Percentiles rank a stretch among this genome's conserved stretches.
These are phyloP conservation scores for Drosophila koepferae DNA, from an alignment of 2,888 invertebrate species.

Conservation along the genomic window DNA sequence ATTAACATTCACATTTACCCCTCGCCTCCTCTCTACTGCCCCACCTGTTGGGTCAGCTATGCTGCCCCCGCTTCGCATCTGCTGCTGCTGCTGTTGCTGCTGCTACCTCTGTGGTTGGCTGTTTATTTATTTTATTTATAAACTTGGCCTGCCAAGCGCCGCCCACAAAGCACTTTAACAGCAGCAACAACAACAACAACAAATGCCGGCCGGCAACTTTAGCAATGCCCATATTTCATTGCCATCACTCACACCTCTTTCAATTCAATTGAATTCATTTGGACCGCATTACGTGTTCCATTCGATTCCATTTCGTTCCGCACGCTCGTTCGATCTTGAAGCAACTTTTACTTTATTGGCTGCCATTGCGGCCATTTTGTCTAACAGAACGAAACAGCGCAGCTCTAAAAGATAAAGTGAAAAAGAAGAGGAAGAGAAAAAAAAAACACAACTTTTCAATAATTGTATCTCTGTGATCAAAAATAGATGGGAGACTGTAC, in stretches of 20 bases:
- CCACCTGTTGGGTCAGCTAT: conserved; percentile 1
- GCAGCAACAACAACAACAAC: conserved; percentile 16
- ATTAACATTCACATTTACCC: conserved; percentile 43
- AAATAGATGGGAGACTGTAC: conserved; percentile 26
- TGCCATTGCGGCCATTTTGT: conserved; percentile 35
- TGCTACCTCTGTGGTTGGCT: conserved; percentile 56
- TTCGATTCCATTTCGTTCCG: conserved; percentile 13
- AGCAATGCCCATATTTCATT: conserved; percentile 9
- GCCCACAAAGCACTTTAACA: conserved; percentile 49
- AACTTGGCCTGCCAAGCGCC: conserved; percentile 60
- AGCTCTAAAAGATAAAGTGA: neutral
- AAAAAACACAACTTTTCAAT: neutral
- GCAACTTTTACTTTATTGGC: conserved; percentile 28
- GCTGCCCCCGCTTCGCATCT: neutral
- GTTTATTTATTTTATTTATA: conserved; percentile 73
- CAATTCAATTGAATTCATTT: neutral
- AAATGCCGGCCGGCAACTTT: conserved; percentile 40
- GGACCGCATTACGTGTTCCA: neutral
- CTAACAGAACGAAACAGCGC: conserved; percentile 1
- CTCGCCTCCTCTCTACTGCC: neutral
- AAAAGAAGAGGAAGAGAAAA: neutral
- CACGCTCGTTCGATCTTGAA: conserved; percentile 2
- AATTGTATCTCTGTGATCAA: conserved; percentile 3
- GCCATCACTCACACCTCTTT: neutral
- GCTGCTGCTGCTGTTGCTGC: conserved; percentile 12